Evolutionary conservation across 2,888 invertebrate species (phyloP).

Genomic region (Pyrgus malvae): DNA sequence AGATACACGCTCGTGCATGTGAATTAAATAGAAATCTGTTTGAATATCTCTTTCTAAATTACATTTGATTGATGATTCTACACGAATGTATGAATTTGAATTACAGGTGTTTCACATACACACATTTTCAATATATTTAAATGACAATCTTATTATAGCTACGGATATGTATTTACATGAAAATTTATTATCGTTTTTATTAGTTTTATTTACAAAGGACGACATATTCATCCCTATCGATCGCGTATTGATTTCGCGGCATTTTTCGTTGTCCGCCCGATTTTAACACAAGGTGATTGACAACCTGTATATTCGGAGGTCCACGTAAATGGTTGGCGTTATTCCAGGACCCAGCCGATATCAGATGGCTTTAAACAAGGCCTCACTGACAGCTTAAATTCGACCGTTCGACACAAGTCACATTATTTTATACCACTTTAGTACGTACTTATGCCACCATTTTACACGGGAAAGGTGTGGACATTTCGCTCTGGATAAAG

Average conservation of each 20-base stretch:
- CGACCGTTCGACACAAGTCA: conserved; percentile 50
- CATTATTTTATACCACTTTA: conserved; percentile 54
- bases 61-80: background rate
- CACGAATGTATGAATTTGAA: background rate
- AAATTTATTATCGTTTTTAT: no score
- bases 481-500: conserved; percentile 26
- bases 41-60: no score
- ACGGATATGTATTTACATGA: no score
- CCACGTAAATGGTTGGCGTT: conserved; percentile 57
- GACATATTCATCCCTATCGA: background rate
- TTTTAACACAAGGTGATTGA: conserved; percentile 35
- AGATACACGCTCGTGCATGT: background rate
- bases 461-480: conserved; percentile 44
- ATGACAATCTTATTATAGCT: no score
- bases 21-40: background rate
- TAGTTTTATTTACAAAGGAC: background rate
- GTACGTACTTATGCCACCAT: conserved; percentile 51
- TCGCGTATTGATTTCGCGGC: conserved; percentile 10
- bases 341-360: conserved; percentile 50
- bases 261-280: background rate
- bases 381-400: conserved; percentile 49
- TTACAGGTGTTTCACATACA: no score
- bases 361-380: conserved; percentile 49
- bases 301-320: conserved; percentile 48
- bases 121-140: no score